phyloP scores from a whole-genome alignment of 2,888 invertebrate genomes.

The Biston betularia region DNA sequence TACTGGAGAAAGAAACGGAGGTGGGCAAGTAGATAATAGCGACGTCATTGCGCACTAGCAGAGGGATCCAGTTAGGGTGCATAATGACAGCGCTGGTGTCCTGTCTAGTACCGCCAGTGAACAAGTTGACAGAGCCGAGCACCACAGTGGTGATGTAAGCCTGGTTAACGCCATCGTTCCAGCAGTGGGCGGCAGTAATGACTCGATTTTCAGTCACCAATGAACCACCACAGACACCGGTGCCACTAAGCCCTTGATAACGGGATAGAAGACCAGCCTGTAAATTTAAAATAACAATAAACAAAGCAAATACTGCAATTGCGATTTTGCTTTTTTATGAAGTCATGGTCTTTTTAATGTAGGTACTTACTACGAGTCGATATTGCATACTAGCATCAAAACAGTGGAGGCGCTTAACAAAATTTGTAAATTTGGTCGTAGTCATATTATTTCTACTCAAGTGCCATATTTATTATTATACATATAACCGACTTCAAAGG shows the following conservation, averaged over 20 bases:
- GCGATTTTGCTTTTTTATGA: too few species aligned
- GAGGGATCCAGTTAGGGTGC: slow-evolving; percentile 57
- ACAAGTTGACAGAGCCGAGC: slow-evolving; percentile 59
- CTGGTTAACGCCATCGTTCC: slow-evolving; percentile 58
- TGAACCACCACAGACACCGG: slow-evolving; percentile 59
- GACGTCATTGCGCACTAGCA: slow-evolving; percentile 54
- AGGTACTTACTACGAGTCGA: too few species aligned
- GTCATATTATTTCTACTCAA: too few species aligned
- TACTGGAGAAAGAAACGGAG: slow-evolving; percentile 47
- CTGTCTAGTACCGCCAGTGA: slow-evolving; percentile 59
- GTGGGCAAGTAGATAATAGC: slow-evolving; percentile 52
- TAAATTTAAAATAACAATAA: slow-evolving; percentile 3
- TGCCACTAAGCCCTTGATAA: slow-evolving; percentile 32
- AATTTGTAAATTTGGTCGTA: too few species aligned
- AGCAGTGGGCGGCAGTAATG: slow-evolving; percentile 59
- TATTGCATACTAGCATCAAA: too few species aligned
- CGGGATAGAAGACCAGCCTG: slow-evolving; percentile 50
- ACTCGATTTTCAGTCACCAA: slow-evolving; percentile 50
- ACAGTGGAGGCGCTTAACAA: too few species aligned
- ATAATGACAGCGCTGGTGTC: slow-evolving; percentile 47
- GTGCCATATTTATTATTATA: too few species aligned
- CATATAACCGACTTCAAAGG: too few species aligned
- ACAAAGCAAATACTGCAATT: too few species aligned
- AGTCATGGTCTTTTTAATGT: too few species aligned
- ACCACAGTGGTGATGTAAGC: slow-evolving; percentile 57